Evolutionary conservation across 2,888 invertebrate genomes (phyloP), one percentile per base, ranked within the genome.

Genomic region (Synanthedon formicaeformis): DNA sequence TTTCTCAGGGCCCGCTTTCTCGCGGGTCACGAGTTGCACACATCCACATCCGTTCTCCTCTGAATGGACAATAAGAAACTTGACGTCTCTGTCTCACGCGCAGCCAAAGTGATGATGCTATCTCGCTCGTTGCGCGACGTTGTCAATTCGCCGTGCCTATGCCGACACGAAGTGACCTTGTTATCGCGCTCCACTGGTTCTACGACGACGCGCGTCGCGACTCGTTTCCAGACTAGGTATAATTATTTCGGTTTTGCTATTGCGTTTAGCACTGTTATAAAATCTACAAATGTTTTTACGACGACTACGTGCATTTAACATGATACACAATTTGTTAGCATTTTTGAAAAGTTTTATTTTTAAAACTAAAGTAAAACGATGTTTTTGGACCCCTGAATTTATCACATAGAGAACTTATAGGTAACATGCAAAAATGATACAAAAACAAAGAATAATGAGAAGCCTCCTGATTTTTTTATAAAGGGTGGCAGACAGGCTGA

Each of bases 11-110:
- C 66, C 69, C 75, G 81, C 85, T 85, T 85, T 86, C 86, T 79
- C 80, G 78, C 71, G 73, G 81, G 82, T 83, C 82, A 82, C 81
- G 79, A 80, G 76, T 76, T 75, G 71, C 72, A 77, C 76, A 75
- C 73, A 34, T 72, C 62, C 67, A 76, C 76, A 81, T 78, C 83
- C 80, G 85, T 81, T 85, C 81, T 75, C 75, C 75, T 78, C 75
- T 69, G 77, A 83, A 79, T 79, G 82, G 76, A 81, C 78, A 81
- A 80, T 78, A 71, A 67, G 67, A 78, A 71, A 73, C 49, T 52
- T 60, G 66, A 66, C 60, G 53, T 84, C 81, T 73, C 75, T 56
- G 58, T 83, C 66, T 59, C 55, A 52, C 62, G 1, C 53, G 16
- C 6, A 2, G n/a, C 12, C 41, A 50, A 14, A 6, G 14, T 41